Base-by-base conservation (phyloP, 2,888 invertebrate species). In the Spatulosminthurus flaviceps region DNA sequence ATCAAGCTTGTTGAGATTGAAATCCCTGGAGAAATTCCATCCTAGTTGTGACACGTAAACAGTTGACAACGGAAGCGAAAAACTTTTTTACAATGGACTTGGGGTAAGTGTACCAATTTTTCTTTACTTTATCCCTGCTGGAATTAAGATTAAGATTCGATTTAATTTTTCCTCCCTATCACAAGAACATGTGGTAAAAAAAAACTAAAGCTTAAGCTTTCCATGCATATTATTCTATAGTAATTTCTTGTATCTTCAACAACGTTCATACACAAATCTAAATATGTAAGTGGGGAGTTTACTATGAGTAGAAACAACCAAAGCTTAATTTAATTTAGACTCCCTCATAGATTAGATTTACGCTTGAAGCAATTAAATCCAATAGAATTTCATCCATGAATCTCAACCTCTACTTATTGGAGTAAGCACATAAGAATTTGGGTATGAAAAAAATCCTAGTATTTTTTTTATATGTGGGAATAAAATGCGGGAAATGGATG, bases 1-100 rank as follows among this genome's bases (percentile, higher is more conserved):
- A 51, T 51, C 51, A 51, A 51, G 51, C 51, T 51, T 51, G 51
- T 51, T 51, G 51, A 51, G 51, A 51, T 51, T 51, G 51, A 51
- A 51, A 51, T 51, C 51, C 51, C 51, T 9, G 16, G 51, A 51
- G 51, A 51, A 51, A 51, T 51, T 51, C 51, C 51, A 11, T 19
- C 1, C 9, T 51, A 51, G 51, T 51, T 51, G 51, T 51, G 51
- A 51, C 51, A 51, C 51, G 51, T 51, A 51, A 51, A 51, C 51
- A 51, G 51, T 51, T 51, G 51, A 51, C 51, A 51, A 51, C 51
- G 51, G 51, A n/a, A 51, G n/a, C 19, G n/a, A 51, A n/a, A 51
- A 51, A 51, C 51, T 51, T 51, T 51, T 51, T 51, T 51, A 51
- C 51, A 51, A 51, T 51, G 51, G 51, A 19, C n/a, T 51, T 51